Percentiles rank a stretch among this genome's conserved stretches.
These are phyloP conservation scores for Chelon auratus DNA, from an alignment of 2,797 vertebrate genomes.

Conservation along the genomic window DNA sequence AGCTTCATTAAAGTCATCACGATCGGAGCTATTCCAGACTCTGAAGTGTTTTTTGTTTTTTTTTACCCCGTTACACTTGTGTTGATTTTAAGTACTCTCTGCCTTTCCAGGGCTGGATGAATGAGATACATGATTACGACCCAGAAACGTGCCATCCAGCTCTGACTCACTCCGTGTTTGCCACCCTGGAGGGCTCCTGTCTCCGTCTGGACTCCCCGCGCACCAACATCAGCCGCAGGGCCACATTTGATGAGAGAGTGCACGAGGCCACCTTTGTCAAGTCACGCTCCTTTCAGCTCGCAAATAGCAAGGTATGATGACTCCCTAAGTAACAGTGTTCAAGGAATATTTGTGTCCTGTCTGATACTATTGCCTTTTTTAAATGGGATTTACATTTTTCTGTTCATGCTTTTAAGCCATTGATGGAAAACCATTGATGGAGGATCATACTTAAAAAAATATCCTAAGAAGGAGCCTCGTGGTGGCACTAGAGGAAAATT, in stretches of 20 bases:
- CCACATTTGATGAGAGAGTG: constrained; percentile 84
- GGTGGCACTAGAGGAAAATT: background rate
- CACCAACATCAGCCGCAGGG: constrained; percentile 85
- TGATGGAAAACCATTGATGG: background rate
- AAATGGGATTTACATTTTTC: background rate
- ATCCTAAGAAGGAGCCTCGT: background rate
- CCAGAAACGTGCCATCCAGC: constrained; percentile 87
- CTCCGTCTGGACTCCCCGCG: constrained; percentile 88
- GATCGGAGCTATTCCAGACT: background rate
- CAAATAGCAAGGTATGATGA: constrained; percentile 85
- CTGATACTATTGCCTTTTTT: background rate
- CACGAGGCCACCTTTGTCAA: constrained; percentile 81
- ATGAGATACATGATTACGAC: constrained; percentile 86
- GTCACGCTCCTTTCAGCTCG: constrained; percentile 83
- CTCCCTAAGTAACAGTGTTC: background rate
- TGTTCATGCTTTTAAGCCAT: background rate
- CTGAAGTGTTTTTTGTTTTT: background rate
- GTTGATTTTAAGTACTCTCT: constrained; percentile 23
- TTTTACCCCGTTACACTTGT: background rate
- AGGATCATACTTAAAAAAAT: background rate
- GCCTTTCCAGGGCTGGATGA: constrained; percentile 91
- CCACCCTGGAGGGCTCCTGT: constrained; percentile 84
- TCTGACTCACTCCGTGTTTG: constrained; percentile 88
- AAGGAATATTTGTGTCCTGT: background rate
- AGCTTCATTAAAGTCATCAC: background rate